A percentile compares a stretch with the other conserved stretches of the same genome.
Evolutionary conservation across 2,888 invertebrate species (phyloP).

Genomic region (Leucoma salicis): DNA sequence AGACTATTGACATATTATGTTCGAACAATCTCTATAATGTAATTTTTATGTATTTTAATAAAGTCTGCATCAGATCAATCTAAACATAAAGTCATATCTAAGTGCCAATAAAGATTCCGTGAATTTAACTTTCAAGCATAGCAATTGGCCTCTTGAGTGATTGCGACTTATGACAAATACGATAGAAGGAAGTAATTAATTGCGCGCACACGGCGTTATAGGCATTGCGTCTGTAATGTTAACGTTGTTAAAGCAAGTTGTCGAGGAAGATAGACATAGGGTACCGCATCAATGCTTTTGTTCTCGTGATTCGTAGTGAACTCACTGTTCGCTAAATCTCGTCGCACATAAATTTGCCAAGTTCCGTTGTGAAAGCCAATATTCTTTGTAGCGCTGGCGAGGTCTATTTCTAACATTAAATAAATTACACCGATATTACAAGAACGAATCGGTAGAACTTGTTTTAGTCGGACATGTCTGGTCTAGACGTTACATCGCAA

Average conservation of each 20-base stretch:
- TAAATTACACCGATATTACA: conserved; percentile 80
- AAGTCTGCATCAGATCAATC: background rate
- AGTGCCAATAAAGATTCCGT: conserved; percentile 9
- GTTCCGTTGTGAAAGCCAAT: conserved; percentile 81
- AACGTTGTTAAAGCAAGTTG: conserved; percentile 25
- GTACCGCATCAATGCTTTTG: conserved; percentile 42
- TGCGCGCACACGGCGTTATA: conserved; percentile 8
- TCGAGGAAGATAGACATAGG: conserved; percentile 11
- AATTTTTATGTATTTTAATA: background rate
- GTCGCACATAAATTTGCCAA: conserved; percentile 74
- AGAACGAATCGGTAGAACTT: conserved; percentile 76
- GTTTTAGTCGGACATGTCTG: conserved; percentile 70
- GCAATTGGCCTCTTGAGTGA: conserved; percentile 13
- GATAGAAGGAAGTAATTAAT: conserved; percentile 28
- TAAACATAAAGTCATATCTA: background rate
- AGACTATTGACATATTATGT: background rate
- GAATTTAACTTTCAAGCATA: conserved; percentile 7
- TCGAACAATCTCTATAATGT: background rate
- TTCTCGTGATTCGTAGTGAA: conserved; percentile 57
- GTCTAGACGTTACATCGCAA: conserved; percentile 60
- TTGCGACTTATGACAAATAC: conserved; percentile 23
- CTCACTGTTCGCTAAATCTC: conserved; percentile 68
- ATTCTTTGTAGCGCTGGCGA: conserved; percentile 77
- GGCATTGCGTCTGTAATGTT: conserved; percentile 22
- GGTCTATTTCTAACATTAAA: conserved; percentile 80